A percentile compares a stretch with the other conserved stretches of the same genome.
Evolutionary conservation across 2,113 vertebrate genomes (phyloP).

Genomic region (Odocoileus virginianus): DNA sequence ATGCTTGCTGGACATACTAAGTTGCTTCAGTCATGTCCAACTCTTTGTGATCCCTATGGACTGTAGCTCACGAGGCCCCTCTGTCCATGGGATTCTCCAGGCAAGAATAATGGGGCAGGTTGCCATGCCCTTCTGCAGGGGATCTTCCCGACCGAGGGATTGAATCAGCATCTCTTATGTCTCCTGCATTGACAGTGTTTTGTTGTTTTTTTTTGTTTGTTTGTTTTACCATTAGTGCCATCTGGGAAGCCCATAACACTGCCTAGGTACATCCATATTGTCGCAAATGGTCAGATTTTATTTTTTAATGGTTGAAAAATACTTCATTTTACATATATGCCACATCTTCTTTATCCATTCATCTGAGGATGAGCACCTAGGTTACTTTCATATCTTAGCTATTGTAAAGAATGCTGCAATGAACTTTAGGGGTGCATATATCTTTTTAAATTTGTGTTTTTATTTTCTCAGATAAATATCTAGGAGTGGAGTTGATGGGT

Average conservation of each 20-base stretch:
- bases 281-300: neutral
- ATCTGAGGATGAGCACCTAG: neutral
- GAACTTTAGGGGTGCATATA: neutral
- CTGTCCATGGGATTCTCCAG: neutral
- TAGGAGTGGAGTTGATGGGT: neutral
- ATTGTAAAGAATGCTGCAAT: neutral
- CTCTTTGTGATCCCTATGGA: neutral
- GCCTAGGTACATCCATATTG: neutral
- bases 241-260: neutral
- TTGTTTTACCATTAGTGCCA: neutral
- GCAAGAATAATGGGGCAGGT: neutral
- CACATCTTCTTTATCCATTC: neutral
- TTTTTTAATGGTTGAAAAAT: neutral
- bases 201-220: neutral
- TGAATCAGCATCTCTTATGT: neutral
- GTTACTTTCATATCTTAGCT: neutral
- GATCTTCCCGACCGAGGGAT: fast-evolving
- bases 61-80: neutral
- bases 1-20: neutral
- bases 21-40: neutral
- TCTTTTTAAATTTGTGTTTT: neutral
- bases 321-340: neutral
- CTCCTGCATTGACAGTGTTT: neutral
- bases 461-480: neutral
- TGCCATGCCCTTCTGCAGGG: neutral